A percentile compares a stretch with the other conserved stretches of the same genome.
phyloP scores from a whole-genome alignment of 2,113 vertebrate genomes.

The Myanophis thanlyinensis region DNA sequence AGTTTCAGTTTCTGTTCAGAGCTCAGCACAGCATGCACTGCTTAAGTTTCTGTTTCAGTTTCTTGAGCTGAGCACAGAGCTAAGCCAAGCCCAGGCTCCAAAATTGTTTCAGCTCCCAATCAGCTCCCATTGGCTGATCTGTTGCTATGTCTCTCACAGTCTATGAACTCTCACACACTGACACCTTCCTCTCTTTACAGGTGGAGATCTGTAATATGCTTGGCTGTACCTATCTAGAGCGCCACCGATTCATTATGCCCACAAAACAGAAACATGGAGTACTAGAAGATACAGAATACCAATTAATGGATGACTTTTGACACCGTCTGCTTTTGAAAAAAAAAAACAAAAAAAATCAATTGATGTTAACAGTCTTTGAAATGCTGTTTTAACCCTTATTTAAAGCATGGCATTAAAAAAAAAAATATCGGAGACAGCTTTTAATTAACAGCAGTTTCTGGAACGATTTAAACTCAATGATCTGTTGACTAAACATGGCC shows the following conservation, averaged over 20 bases:
- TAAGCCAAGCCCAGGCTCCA: too few species aligned
- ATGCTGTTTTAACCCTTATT: not conserved
- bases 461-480: not conserved
- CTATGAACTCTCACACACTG: too few species aligned
- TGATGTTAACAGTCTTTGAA: not conserved
- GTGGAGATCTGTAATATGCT: not conserved
- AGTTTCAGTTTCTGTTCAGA: too few species aligned
- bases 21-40: too few species aligned
- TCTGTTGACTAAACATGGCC: not conserved
- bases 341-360: too few species aligned
- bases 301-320: not conserved
- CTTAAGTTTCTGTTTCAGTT: too few species aligned
- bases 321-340: not conserved
- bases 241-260: not conserved
- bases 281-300: not conserved
- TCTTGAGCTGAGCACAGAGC: too few species aligned
- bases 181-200: not conserved
- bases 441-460: not conserved
- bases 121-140: too few species aligned
- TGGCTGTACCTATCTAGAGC: not conserved
- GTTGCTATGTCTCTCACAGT: too few species aligned
- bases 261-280: not conserved
- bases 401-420: not conserved
- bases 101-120: too few species aligned
- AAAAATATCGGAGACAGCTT: not conserved